Evolutionary conservation across 2,888 invertebrate species (phyloP).

Genomic region (Cecidostiba fungosa): DNA sequence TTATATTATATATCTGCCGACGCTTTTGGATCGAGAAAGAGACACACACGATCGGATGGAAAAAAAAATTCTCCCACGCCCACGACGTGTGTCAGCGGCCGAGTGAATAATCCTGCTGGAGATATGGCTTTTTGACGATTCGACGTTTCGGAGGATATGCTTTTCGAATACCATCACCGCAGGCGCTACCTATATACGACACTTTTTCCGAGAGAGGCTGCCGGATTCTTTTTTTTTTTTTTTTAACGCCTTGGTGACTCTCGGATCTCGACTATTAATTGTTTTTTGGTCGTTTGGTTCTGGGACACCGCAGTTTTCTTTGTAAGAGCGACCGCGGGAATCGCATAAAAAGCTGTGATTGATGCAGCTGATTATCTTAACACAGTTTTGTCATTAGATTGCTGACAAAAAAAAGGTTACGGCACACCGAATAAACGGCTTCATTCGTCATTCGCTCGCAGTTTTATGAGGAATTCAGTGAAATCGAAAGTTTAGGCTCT

Average conservation of each 20-base stretch:
- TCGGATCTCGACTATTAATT: slow-evolving; percentile 26
- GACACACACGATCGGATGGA: background rate
- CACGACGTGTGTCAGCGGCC: slow-evolving; percentile 26
- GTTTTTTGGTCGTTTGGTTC: slow-evolving; percentile 9
- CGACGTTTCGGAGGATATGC: slow-evolving; percentile 23
- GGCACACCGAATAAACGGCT: slow-evolving; percentile 45
- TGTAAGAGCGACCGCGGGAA: slow-evolving; percentile 39
- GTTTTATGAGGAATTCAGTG: slow-evolving; percentile 31
- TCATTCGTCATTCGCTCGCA: slow-evolving; percentile 39
- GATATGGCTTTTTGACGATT: slow-evolving; percentile 59
- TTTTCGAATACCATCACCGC: slow-evolving; percentile 28
- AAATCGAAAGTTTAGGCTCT: slow-evolving; percentile 19
- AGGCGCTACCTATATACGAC: slow-evolving; percentile 31
- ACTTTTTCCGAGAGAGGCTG: slow-evolving; percentile 29
- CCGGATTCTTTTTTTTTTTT: slow-evolving; percentile 10
- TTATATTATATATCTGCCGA: background rate
- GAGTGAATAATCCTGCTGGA: slow-evolving; percentile 48
- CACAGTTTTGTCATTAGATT: slow-evolving; percentile 64
- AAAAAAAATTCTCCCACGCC: slow-evolving; percentile 58
- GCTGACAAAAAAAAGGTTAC: slow-evolving; percentile 26
- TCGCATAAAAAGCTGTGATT: slow-evolving; percentile 56
- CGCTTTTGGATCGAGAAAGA: background rate
- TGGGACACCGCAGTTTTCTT: slow-evolving; percentile 54
- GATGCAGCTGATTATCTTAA: slow-evolving; percentile 61
- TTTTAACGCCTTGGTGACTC: slow-evolving; percentile 53